These are phyloP conservation scores for Myiopsitta monachus DNA, from an alignment of 2,113 vertebrate genomes.

Conservation along the genomic window DNA sequence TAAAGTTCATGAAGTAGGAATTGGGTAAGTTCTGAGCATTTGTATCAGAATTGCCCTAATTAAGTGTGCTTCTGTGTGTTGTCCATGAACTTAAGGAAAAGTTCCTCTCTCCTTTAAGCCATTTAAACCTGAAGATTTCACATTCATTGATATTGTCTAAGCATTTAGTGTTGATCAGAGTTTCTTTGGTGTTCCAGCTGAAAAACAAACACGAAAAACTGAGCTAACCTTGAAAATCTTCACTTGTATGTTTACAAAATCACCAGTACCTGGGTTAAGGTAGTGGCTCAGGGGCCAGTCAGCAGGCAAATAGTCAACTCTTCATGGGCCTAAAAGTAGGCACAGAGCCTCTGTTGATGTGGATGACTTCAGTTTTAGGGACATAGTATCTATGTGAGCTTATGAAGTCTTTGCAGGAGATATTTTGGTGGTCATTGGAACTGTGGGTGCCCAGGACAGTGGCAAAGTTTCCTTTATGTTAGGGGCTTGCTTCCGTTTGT, in stretches of 20 bases:
- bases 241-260: background rate
- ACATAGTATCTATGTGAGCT: background rate
- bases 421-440: background rate
- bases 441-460: background rate
- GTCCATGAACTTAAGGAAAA: background rate
- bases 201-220: background rate
- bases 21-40: background rate
- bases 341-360: background rate
- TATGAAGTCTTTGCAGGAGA: background rate
- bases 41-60: background rate
- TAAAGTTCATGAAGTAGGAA: background rate
- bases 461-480: background rate
- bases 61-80: background rate
- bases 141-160: background rate
- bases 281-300: background rate
- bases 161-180: background rate
- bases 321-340: background rate
- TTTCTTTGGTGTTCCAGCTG: background rate
- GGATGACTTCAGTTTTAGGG: background rate
- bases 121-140: background rate
- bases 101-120: background rate
- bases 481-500: background rate
- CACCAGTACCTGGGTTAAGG: background rate
- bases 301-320: background rate
- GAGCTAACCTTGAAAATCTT: background rate